Conservation (phyloP, 2,113 vertebrate genomes). For the Esox niger region DNA sequence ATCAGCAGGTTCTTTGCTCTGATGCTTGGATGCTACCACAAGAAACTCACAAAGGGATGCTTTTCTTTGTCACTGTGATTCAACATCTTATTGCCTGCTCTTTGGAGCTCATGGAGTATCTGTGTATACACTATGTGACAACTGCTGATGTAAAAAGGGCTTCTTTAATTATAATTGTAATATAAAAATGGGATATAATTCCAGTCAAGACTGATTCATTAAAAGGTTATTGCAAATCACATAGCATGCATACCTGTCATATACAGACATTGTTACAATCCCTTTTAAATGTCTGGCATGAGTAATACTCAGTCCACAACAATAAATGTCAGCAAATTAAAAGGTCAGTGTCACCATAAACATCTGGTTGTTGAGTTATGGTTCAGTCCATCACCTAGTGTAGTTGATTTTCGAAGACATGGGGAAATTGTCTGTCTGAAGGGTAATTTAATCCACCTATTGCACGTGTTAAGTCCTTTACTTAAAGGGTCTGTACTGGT, state of each 20-base stretch:
- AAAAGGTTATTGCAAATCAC: background rate
- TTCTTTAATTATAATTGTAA: too few species aligned
- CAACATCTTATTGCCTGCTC: too few species aligned
- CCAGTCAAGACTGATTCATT: background rate
- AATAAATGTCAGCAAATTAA: background rate
- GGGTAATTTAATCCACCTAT: background rate
- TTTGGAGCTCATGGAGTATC: too few species aligned
- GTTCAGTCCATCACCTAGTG: background rate
- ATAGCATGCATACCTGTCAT: background rate
- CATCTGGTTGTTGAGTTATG: background rate
- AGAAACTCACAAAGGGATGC: too few species aligned
- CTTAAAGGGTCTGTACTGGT: background rate
- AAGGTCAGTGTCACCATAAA: background rate
- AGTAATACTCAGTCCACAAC: background rate
- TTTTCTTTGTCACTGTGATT: too few species aligned
- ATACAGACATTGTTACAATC: too few species aligned
- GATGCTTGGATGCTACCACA: too few species aligned
- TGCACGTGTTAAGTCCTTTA: background rate
- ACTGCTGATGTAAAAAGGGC: too few species aligned
- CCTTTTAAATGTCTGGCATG: too few species aligned
- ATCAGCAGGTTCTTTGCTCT: too few species aligned
- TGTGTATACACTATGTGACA: too few species aligned
- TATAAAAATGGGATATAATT: background rate
- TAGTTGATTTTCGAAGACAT: background rate
- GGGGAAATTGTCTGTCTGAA: background rate